Evolutionary conservation across 2,113 vertebrate genomes (phyloP).

Genomic region (Arenaria interpres): DNA sequence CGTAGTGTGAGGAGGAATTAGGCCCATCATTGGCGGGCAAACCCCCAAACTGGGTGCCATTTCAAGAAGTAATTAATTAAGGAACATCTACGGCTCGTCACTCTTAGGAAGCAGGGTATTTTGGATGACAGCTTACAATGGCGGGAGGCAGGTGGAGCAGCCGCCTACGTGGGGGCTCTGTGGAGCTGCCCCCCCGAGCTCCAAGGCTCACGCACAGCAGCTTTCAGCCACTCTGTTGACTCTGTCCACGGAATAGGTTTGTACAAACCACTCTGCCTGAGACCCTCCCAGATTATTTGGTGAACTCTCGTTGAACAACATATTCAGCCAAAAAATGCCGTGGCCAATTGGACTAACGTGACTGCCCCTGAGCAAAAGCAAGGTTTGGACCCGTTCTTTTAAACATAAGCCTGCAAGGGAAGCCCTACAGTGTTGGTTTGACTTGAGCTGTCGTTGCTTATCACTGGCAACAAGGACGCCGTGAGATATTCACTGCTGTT

Average conservation of each 20-base stretch:
- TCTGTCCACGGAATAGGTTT: neutral
- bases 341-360: rapidly evolving
- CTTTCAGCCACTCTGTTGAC: neutral
- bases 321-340: neutral
- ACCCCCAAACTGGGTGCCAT: neutral
- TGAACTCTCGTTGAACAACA: neutral
- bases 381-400: neutral
- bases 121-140: neutral
- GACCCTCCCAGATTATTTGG: neutral
- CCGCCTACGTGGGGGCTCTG: rapidly evolving
- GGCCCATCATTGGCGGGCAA: neutral
- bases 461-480: neutral
- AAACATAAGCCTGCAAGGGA: neutral
- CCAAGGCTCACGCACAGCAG: rapidly evolving
- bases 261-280: neutral
- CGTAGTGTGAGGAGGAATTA: neutral
- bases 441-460: neutral
- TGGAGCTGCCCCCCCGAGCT: neutral
- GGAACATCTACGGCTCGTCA: neutral
- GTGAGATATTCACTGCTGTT: neutral
- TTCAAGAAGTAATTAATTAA: neutral
- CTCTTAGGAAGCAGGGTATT: neutral
- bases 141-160: neutral
- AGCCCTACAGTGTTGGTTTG: too few relatives aligned
- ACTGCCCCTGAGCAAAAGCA: neutral